Evolutionary conservation across 2,888 invertebrate genomes (phyloP), one percentile per base, ranked within the genome.

Genomic region (Liodrosophila aerea): DNA sequence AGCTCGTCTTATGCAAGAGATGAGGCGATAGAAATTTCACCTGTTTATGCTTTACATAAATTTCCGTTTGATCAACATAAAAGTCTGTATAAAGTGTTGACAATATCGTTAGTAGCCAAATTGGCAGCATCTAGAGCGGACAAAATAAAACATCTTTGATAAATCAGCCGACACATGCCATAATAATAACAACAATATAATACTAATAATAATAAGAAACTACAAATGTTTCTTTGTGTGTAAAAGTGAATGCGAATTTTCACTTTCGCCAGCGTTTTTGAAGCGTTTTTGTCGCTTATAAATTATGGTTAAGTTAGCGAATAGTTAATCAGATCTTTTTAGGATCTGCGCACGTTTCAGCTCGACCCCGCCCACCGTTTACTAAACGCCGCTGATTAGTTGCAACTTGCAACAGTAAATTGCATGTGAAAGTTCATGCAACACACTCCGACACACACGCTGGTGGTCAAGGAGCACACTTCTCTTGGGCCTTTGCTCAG

Each of bases 391-490:
- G 52, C 56, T 72, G 57, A 66, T 76, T 76, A 74, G 65, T 57
- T 49, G 56, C 16, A 46, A 5, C 3, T 22, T 22, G 22, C 22
- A 22, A 22, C 22, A 22, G 22, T 22, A 22, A 22, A 64, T 64
- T 59, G 67, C 70, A 67, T 76, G 77, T 76, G 77, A 77, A 77
- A 77, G 77, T 77, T 70, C 70, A 76, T 40, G 52, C 60, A 37
- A 40, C 47, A 50, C 15, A 13, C 22, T 16, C 31, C 22, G 39
- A 45, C 13, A n/a, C 34, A 39, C 31, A 39, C 50, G 34, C 39
- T 40, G 46, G 29, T 33, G 63, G 65, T 70, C 66, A 70, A 70
- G 70, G 66, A 70, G 70, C 63, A 50, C 51, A 43, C 44, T 52
- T 50, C 47, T 47, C 47, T 31, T 44, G 13, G 34, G n/a, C 44